Evolutionary conservation across 2,797 vertebrate species (phyloP).

Genomic region (Enteromius trimaculatus): DNA sequence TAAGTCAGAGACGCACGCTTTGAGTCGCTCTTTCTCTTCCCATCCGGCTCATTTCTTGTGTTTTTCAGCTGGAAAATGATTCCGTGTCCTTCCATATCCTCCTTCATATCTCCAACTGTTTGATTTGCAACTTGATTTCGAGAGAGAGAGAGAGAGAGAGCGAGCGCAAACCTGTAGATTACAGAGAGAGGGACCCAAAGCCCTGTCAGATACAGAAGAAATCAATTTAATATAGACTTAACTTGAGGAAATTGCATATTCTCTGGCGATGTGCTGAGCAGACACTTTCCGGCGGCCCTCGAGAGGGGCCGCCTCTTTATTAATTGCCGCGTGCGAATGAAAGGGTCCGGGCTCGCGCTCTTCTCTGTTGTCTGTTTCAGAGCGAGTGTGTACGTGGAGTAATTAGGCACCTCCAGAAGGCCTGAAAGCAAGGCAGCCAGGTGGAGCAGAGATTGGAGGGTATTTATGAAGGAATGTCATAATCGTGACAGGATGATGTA

Average conservation of each 20-base stretch:
- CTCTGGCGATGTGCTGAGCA: conserved; percentile 80
- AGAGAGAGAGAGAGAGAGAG: conserved; percentile 65
- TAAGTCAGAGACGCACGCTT: neutral
- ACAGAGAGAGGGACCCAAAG: conserved; percentile 73
- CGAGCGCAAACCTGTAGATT: conserved; percentile 80
- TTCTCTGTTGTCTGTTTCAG: conserved; percentile 46
- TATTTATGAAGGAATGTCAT: conserved; percentile 89
- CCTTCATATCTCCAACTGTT: conserved; percentile 74
- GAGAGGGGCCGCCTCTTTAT: conserved; percentile 77
- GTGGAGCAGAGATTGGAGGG: conserved; percentile 81
- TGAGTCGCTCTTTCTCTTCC: neutral
- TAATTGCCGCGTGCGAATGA: conserved; percentile 72
- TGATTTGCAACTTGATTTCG: conserved; percentile 86
- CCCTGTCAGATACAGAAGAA: conserved; percentile 84
- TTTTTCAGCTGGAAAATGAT: conserved; percentile 76
- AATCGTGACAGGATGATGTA: conserved; percentile 89
- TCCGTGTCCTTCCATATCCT: conserved; percentile 75
- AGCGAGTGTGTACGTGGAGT: conserved; percentile 59
- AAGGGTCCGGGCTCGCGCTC: conserved; percentile 44
- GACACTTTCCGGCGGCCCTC: conserved; percentile 76
- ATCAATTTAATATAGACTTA: conserved; percentile 90
- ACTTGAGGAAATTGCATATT: conserved; percentile 88
- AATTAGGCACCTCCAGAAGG: conserved; percentile 72
- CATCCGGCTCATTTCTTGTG: conserved; percentile 63
- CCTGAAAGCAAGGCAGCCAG: conserved; percentile 78